Evolutionary conservation across 2,797 vertebrate genomes (phyloP), one percentile per base, ranked within the genome.

Genomic region (Protosalanx chinensis): DNA sequence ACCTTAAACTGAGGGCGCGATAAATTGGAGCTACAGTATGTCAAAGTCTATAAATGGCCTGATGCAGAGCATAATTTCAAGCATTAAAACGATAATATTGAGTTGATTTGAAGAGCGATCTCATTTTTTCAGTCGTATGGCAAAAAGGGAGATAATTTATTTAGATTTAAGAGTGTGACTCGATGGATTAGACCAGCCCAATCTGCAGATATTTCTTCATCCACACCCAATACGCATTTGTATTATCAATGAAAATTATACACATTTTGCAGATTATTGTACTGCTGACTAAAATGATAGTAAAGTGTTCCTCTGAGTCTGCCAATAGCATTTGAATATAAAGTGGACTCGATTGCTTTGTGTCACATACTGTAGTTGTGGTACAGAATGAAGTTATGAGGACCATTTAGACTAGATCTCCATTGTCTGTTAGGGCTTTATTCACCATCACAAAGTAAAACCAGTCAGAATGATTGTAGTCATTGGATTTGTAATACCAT

Each of bases 11-110:
- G 65, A 53, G 64, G 64, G 30, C 33, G 68, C 57, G 79, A 79
- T 82, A 58, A 77, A 80, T 68, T 64, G 53, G 79, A 79, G 74
- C 67, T 33, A 66, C 33, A 61, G 67, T 72, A 80, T 76, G 77
- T 81, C 63, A 80, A 60, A 66, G 77, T 61, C 76, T 77, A 70
- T 60, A 81, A 72, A 82, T 79, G 49, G 62, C 69, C 51, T 46
- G 67, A 56, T 79, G 23, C 0, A 5, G 60, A 20, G 46, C 56
- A 75, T 18, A 5, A n/a, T 68, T 33, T 73, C 30, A 29, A 60
- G 46, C 8, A 68, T 70, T 72, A 56, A 69, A 70, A 46, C 71
- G 72, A 37, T 69, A 57, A 16, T 56, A 56, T 56, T 5, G 6
- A n/a, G 51, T n/a, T 56, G 18, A 56, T 56, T 18, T 56, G 51